Conservation (phyloP, 2,797 vertebrate genomes). For the Loris lydekkerianus region DNA sequence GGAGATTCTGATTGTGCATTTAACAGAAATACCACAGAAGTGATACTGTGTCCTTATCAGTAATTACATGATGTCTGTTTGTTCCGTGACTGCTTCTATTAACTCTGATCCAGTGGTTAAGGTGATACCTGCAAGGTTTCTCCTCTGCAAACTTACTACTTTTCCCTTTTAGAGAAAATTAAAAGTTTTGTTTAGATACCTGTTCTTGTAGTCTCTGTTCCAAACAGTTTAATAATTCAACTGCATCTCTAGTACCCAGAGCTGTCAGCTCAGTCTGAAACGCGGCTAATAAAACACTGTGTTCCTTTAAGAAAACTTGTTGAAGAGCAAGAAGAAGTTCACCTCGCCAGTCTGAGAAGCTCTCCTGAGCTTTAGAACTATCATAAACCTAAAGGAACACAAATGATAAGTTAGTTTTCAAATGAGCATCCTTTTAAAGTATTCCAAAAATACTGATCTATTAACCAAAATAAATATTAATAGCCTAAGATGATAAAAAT, state of each 20-base stretch:
- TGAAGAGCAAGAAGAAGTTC: conserved; percentile 93
- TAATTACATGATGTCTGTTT: neutral
- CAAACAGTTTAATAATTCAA: conserved; percentile 92
- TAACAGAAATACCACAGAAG: neutral
- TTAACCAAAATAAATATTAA: conserved; percentile 54
- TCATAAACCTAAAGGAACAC: conserved; percentile 81
- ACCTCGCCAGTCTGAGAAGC: conserved; percentile 92
- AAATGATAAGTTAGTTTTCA: conserved; percentile 67
- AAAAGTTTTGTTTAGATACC: conserved; percentile 87
- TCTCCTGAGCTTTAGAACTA: conserved; percentile 81
- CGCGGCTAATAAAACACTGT: conserved; percentile 89
- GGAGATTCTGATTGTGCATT: neutral
- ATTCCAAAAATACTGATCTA: neutral
- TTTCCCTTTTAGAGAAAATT: neutral
- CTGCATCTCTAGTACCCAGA: conserved; percentile 91
- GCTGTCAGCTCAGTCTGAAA: conserved; percentile 92
- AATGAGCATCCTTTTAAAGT: conserved; percentile 29
- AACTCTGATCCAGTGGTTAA: neutral
- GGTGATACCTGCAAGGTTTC: neutral
- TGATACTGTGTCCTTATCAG: neutral
- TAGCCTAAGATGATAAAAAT: neutral
- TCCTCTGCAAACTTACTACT: neutral
- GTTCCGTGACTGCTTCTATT: neutral
- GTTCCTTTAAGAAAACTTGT: conserved; percentile 93
- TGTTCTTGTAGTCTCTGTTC: conserved; percentile 93